Percentiles rank a stretch among this genome's conserved stretches.
Evolutionary conservation across 1,140 invertebrate species (phyloP).

Genomic region (Potamilus streckersoni): DNA sequence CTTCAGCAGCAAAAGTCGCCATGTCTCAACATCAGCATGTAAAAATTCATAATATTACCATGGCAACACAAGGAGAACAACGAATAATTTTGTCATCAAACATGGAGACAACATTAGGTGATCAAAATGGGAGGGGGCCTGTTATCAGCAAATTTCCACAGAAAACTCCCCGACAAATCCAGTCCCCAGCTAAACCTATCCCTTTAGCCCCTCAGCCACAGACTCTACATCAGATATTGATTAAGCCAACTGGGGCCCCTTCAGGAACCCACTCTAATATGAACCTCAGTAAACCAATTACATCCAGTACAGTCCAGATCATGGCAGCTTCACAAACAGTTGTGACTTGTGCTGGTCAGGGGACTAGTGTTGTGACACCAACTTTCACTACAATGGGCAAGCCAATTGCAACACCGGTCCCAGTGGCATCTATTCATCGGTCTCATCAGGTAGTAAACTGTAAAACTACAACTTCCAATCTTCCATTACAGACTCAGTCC

Average conservation of each 20-base stretch:
- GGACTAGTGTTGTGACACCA: conserved; percentile 33
- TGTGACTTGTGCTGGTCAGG: conserved; percentile 25
- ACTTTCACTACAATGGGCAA: conserved; percentile 58
- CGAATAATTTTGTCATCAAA: conserved; percentile 63
- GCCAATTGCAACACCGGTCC: conserved; percentile 59
- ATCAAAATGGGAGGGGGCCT: conserved; percentile 54
- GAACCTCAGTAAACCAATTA: conserved; percentile 19
- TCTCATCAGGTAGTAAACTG: conserved; percentile 30
- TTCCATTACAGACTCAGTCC: conserved; percentile 9
- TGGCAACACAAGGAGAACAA: conserved; percentile 59
- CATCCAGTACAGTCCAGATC: conserved; percentile 41
- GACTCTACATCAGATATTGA: conserved; percentile 4
- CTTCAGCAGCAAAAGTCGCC: conserved; percentile 11
- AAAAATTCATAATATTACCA: conserved; percentile 66
- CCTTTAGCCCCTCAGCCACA: conserved; percentile 17
- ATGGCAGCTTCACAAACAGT: conserved; percentile 22
- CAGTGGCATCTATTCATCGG: conserved; percentile 48
- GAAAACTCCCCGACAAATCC: conserved; percentile 14
- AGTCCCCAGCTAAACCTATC: no score
- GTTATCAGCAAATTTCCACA: conserved; percentile 61
- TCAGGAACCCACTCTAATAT: not conserved
- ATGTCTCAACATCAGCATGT: conserved; percentile 44
- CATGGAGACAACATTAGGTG: conserved; percentile 59
- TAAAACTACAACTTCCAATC: conserved; percentile 13
- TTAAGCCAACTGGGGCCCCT: conserved; percentile 20